phyloP scores from a whole-genome alignment of 23 tunicate species.

The Halocynthia roretzi region DNA sequence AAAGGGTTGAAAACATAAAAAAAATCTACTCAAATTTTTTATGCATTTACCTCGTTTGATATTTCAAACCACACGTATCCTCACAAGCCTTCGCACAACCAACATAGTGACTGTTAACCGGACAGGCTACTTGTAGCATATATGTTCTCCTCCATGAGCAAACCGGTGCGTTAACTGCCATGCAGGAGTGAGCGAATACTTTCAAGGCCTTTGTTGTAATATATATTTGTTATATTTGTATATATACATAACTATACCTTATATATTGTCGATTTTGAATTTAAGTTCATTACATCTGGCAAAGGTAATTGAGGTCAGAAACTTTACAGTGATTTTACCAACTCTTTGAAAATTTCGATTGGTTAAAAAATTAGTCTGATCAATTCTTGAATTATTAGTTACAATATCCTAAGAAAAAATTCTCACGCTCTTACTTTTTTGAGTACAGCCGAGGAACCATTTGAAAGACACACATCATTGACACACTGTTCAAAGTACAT shows the following conservation, averaged over 20 bases:
- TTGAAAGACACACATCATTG: constrained; percentile 29
- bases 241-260: too few relatives aligned
- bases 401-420: too few relatives aligned
- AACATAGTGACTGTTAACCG: constrained; percentile 44
- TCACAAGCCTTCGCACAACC: constrained; percentile 54
- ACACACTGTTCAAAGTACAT: constrained; percentile 30
- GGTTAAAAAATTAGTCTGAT: too few relatives aligned
- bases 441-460: constrained; percentile 14
- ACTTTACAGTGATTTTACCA: too few relatives aligned
- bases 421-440: constrained; percentile 7
- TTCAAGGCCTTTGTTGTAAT: constrained; percentile 44
- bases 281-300: too few relatives aligned
- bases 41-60: neutral
- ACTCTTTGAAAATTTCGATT: too few relatives aligned
- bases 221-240: too few relatives aligned
- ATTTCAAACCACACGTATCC: constrained; percentile 20
- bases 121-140: constrained; percentile 16
- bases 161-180: constrained; percentile 17
- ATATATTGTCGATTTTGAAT: too few relatives aligned
- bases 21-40: neutral
- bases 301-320: too few relatives aligned
- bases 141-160: constrained; percentile 39
- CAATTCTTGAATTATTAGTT: too few relatives aligned
- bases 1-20: too few relatives aligned
- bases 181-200: constrained; percentile 38